Evolutionary conservation across 1,140 invertebrate genomes (phyloP).

Genomic region (Nautilus pompilius): DNA sequence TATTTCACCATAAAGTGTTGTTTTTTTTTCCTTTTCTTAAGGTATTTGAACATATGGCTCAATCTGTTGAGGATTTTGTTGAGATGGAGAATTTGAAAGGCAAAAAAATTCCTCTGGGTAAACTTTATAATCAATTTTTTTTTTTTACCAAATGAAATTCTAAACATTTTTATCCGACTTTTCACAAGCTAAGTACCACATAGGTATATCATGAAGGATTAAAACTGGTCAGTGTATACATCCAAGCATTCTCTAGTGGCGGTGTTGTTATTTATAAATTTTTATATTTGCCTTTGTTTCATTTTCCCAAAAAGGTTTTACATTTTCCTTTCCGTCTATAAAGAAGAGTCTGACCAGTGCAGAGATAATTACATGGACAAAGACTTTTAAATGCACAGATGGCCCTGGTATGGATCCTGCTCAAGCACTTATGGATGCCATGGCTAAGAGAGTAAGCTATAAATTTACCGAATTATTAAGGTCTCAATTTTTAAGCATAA

Average conservation of each 20-base stretch:
- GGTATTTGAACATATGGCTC: constrained; percentile 95
- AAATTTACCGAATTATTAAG: too few relatives aligned
- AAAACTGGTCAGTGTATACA: neutral
- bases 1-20: too few relatives aligned
- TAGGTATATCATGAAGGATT: neutral
- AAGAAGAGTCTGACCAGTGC: constrained; percentile 89
- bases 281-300: neutral
- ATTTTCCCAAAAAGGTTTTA: constrained; percentile 76
- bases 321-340: constrained; percentile 93
- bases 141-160: neutral
- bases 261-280: neutral
- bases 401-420: constrained; percentile 85
- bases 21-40: constrained; percentile 10
- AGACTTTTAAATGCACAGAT: constrained; percentile 85
- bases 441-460: constrained; percentile 25
- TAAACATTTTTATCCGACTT: neutral
- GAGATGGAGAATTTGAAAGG: constrained; percentile 68
- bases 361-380: constrained; percentile 86
- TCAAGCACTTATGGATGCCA: constrained; percentile 70
- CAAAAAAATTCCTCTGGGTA: constrained; percentile 27
- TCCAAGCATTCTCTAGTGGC: neutral
- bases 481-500: too few relatives aligned
- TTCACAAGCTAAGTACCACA: neutral
- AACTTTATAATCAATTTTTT: constrained; percentile 2
- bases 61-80: constrained; percentile 88